These are phyloP conservation scores for Gila orcuttii DNA, from an alignment of 2,113 vertebrate genomes.

Conservation along the genomic window DNA sequence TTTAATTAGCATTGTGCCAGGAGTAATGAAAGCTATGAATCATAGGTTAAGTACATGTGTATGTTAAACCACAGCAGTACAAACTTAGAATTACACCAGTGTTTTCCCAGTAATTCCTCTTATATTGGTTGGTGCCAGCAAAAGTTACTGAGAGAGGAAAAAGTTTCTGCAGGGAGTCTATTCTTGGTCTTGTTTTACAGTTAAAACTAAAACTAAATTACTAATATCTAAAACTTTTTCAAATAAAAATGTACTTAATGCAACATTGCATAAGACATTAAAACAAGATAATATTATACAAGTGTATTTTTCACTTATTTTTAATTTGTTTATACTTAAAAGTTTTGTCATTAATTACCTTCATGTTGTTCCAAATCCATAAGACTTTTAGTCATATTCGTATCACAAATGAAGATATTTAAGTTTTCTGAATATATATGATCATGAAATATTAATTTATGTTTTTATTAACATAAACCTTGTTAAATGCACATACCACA, in stretches of 20 bases:
- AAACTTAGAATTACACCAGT: conserved; percentile 28
- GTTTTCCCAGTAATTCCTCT: conserved; percentile 28
- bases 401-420: background rate
- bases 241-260: background rate
- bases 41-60: conserved; percentile 58
- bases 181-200: background rate
- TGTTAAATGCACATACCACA: background rate
- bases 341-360: background rate
- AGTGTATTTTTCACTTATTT: background rate
- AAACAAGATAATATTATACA: background rate
- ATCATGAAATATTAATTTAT: background rate
- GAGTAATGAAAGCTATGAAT: conserved; percentile 57
- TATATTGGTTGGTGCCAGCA: background rate
- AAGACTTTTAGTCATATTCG: background rate
- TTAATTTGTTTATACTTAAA: background rate
- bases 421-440: background rate
- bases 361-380: background rate
- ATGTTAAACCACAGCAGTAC: conserved; percentile 40
- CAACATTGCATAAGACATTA: background rate
- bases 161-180: background rate
- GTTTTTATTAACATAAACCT: background rate
- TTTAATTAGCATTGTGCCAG: conserved; percentile 29
- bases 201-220: too few relatives aligned
- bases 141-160: conserved; percentile 32
- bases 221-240: background rate